phyloP scores from a whole-genome alignment of 2,797 vertebrate species.

The Alauda arvensis region DNA sequence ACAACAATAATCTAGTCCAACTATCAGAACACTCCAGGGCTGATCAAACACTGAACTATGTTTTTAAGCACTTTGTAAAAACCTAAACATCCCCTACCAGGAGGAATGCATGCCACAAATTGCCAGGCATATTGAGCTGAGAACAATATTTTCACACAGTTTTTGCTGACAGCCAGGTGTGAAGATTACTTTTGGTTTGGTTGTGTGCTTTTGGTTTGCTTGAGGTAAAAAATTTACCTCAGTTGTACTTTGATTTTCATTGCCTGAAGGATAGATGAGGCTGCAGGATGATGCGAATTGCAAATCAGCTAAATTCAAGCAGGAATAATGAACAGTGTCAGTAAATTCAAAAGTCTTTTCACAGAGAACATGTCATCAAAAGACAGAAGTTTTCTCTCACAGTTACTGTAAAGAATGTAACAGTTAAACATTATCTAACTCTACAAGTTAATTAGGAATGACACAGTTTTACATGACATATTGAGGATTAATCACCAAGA shows the following conservation, averaged over 20 bases:
- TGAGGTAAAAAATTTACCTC: background rate
- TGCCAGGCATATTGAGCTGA: background rate
- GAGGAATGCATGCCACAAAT: background rate
- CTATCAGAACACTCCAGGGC: background rate
- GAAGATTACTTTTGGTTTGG: background rate
- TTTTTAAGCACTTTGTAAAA: background rate
- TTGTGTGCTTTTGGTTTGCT: background rate
- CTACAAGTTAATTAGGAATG: background rate
- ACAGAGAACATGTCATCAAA: background rate
- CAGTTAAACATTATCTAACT: background rate
- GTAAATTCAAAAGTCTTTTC: background rate
- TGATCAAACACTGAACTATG: background rate
- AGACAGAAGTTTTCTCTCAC: background rate
- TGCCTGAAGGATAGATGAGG: background rate
- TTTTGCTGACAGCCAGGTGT: background rate
- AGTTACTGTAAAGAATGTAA: background rate
- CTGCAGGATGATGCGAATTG: rapidly evolving
- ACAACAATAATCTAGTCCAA: background rate
- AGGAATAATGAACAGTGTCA: background rate
- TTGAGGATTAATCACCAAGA: background rate
- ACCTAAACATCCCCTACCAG: background rate
- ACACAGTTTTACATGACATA: background rate
- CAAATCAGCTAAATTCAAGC: background rate
- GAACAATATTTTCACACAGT: background rate
- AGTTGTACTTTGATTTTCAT: background rate